Conservation (phyloP, 2,888 invertebrate genomes). For the Dendrolimus houi region DNA sequence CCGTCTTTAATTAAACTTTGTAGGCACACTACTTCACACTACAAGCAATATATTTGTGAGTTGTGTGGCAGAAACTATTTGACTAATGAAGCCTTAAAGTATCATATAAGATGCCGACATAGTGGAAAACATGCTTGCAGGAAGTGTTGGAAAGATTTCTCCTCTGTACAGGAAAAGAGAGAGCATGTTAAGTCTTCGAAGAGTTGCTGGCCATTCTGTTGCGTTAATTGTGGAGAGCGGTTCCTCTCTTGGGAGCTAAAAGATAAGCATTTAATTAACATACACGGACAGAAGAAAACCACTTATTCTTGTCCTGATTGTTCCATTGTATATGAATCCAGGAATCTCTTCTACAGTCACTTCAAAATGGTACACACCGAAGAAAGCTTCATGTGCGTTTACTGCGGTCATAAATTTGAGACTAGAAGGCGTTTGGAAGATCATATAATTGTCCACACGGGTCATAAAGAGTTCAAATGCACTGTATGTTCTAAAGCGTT, state of each 20-base stretch:
- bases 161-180: slow-evolving; percentile 33
- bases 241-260: slow-evolving; percentile 57
- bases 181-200: slow-evolving; percentile 40
- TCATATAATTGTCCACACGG: slow-evolving; percentile 64
- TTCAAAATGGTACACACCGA: slow-evolving; percentile 47
- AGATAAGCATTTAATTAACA: slow-evolving; percentile 38
- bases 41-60: slow-evolving; percentile 51
- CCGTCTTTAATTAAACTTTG: slow-evolving; percentile 44
- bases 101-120: slow-evolving; percentile 49
- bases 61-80: slow-evolving; percentile 51
- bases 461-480: slow-evolving; percentile 61
- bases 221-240: slow-evolving; percentile 46
- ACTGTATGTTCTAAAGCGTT: slow-evolving; percentile 64
- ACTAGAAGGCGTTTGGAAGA: slow-evolving; percentile 41
- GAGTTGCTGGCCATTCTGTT: slow-evolving; percentile 47
- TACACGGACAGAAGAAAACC: slow-evolving; percentile 33
- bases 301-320: slow-evolving; percentile 53
- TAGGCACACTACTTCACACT: slow-evolving; percentile 54
- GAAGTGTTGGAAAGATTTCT: slow-evolving; percentile 52
- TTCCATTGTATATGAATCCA: slow-evolving; percentile 26
- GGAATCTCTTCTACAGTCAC: slow-evolving; percentile 49
- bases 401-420: slow-evolving; percentile 44
- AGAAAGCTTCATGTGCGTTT: slow-evolving; percentile 39
- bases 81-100: slow-evolving; percentile 44
- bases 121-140: slow-evolving; percentile 41